Percentiles rank a stretch among this genome's conserved stretches.
Conservation (phyloP, 1,140 invertebrate species). For the Scaptomyza montana region DNA sequence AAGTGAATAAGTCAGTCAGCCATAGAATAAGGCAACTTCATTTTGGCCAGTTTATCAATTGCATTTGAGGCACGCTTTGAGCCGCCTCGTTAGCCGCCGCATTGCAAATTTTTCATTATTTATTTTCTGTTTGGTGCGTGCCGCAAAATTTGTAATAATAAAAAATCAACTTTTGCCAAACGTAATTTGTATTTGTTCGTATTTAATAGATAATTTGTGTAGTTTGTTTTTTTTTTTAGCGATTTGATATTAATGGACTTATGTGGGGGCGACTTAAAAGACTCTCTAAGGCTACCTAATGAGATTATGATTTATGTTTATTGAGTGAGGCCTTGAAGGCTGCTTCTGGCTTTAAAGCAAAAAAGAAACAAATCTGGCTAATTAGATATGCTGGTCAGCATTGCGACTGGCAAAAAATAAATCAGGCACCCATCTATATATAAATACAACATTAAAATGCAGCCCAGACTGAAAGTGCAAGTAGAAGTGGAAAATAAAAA, state of each 20-base stretch:
- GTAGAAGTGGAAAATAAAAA: constrained; percentile 3
- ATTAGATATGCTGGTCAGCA: constrained; percentile 69
- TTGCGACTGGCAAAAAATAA: constrained; percentile 36
- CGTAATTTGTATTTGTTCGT: constrained; percentile 64
- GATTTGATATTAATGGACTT: constrained; percentile 51
- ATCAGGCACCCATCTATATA: constrained; percentile 29
- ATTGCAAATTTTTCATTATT: constrained; percentile 33
- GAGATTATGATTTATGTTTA: constrained; percentile 73
- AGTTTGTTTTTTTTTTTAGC: constrained; percentile 23
- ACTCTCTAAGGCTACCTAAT: constrained; percentile 51
- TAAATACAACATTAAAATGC: constrained; percentile 47
- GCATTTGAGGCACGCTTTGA: constrained; percentile 57
- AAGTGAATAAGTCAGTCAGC: constrained; percentile 34
- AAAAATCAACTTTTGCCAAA: constrained; percentile 64
- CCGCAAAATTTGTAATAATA: constrained; percentile 31
- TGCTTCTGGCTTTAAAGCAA: constrained; percentile 26
- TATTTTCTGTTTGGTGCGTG: constrained; percentile 52
- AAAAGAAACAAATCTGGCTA: constrained; percentile 45
- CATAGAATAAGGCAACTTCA: constrained; percentile 50
- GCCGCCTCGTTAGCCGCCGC: constrained; percentile 66
- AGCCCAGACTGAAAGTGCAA: constrained; percentile 19
- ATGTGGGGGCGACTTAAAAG: constrained; percentile 34
- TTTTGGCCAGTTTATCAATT: constrained; percentile 78
- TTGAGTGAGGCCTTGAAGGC: constrained; percentile 57
- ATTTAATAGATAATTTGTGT: constrained; percentile 67